Conservation (phyloP, 2,113 vertebrate genomes). For the Ciconia boyciana region DNA sequence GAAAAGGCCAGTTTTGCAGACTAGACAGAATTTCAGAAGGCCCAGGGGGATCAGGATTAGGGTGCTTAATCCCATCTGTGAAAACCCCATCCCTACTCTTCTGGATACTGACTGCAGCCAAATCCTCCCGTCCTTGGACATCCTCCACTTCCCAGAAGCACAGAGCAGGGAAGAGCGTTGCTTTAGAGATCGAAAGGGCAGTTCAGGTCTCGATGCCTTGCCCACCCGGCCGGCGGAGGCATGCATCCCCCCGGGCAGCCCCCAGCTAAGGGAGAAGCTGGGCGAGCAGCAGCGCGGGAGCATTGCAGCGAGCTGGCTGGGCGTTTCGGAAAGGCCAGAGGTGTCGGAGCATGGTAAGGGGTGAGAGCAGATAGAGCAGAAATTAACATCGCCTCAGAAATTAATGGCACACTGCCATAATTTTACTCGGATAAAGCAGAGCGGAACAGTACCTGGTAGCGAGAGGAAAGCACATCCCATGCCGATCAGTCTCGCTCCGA, state of each 20-base stretch:
- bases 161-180: neutral
- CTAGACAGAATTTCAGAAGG: neutral
- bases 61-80: neutral
- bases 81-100: neutral
- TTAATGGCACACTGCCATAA: neutral
- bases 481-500: neutral
- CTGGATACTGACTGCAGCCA: neutral
- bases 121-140: neutral
- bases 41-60: neutral
- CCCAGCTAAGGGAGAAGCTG: neutral
- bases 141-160: neutral
- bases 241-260: neutral
- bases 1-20: neutral
- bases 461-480: neutral
- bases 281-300: neutral
- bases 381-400: neutral
- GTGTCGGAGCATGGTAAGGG: neutral
- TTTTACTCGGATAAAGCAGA: neutral
- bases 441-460: neutral
- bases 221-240: neutral
- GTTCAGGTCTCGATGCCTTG: rapidly evolving
- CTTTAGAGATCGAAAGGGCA: neutral
- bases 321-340: neutral
- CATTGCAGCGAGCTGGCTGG: neutral
- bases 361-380: neutral